A percentile compares a stretch with the other conserved stretches of the same genome.
Conservation (phyloP, 2,797 vertebrate species). For the Rhyacichthys aspro region DNA sequence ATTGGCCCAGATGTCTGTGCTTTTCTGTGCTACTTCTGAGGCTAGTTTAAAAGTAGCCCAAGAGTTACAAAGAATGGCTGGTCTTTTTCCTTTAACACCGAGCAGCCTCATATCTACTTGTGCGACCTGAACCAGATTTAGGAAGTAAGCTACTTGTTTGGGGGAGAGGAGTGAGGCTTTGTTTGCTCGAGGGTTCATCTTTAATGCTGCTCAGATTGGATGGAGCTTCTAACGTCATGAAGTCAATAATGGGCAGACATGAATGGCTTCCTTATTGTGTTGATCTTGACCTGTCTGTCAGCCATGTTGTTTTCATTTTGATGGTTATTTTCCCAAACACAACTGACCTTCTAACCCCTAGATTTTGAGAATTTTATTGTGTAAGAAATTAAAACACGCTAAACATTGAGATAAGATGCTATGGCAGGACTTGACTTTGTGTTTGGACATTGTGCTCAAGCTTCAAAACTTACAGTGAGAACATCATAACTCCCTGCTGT, state of each 20-base stretch:
- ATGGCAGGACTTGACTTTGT: background rate
- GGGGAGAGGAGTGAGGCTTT: background rate
- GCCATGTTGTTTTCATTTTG: conserved; percentile 2
- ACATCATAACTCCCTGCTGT: conserved; percentile 90
- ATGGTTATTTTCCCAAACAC: background rate
- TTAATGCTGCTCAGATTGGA: conserved; percentile 1
- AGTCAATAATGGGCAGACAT: background rate
- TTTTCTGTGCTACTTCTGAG: conserved; percentile 4
- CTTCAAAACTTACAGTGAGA: conserved; percentile 85
- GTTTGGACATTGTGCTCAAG: background rate
- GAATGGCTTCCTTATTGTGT: background rate
- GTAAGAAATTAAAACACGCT: background rate
- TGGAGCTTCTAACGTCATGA: no score
- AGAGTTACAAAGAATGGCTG: no score
- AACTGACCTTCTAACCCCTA: background rate
- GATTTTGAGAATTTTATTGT: background rate
- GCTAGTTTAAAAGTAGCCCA: no score
- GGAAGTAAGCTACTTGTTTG: no score
- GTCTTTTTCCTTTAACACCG: no score
- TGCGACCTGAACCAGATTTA: no score
- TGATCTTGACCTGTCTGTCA: background rate
- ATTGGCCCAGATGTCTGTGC: background rate
- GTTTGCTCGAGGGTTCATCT: conserved; percentile 1
- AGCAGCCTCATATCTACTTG: no score
- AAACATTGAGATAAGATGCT: background rate